phyloP scores from a whole-genome alignment of 2,113 vertebrate species.

The Eublepharis macularius region DNA sequence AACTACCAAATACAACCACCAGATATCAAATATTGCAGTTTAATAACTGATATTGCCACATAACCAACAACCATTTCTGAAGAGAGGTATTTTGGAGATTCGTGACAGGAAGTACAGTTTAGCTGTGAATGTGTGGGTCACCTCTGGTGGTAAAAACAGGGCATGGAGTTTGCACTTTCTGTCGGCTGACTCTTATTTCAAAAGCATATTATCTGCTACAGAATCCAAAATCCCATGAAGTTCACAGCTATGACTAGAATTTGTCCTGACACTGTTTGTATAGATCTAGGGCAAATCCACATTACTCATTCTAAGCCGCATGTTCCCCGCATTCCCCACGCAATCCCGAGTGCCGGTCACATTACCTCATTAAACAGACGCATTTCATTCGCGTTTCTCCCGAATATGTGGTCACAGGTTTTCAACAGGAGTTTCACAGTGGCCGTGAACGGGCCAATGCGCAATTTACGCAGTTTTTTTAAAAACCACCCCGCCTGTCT shows the following conservation, averaged over 20 bases:
- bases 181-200: not conserved
- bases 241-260: not conserved
- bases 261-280: not conserved
- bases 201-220: not conserved
- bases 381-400: too few species aligned
- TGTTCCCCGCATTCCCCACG: too few species aligned
- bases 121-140: not conserved
- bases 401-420: too few species aligned
- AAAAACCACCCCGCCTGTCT: too few species aligned
- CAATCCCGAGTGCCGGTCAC: too few species aligned
- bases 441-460: too few species aligned
- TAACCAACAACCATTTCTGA: not conserved
- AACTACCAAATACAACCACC: not conserved
- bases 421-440: too few species aligned
- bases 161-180: not conserved
- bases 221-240: not conserved
- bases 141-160: not conserved
- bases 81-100: not conserved
- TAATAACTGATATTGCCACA: not conserved
- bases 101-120: not conserved
- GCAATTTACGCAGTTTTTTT: too few species aligned
- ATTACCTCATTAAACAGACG: too few species aligned
- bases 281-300: too few species aligned
- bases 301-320: too few species aligned
- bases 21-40: not conserved